A percentile compares a stretch with the other conserved stretches of the same genome.
phyloP scores from a whole-genome alignment of 1,140 invertebrate species.

The Ectropis grisescens region DNA sequence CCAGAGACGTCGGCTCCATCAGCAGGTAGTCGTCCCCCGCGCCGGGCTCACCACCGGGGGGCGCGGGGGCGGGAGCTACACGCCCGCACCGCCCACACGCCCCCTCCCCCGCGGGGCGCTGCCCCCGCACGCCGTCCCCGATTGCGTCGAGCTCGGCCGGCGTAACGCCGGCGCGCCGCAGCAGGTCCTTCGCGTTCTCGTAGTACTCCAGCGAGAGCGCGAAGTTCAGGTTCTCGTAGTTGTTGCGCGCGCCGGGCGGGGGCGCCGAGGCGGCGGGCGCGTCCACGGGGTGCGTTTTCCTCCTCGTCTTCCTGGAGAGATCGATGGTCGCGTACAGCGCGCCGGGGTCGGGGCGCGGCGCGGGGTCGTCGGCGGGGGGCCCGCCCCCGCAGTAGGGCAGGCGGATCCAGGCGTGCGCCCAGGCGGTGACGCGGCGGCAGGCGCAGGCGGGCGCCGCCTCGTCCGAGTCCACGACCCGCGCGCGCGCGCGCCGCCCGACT shows the following conservation, averaged over 20 bases:
- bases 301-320: slow-evolving; percentile 74
- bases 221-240: slow-evolving; percentile 84
- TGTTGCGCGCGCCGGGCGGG: slow-evolving; percentile 50
- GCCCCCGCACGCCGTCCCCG: slow-evolving; percentile 53
- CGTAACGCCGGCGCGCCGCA: slow-evolving; percentile 72
- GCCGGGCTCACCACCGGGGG: background rate
- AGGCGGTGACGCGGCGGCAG: slow-evolving; percentile 75
- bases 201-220: slow-evolving; percentile 81
- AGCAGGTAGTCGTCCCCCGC: slow-evolving; percentile 74
- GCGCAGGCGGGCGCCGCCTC: slow-evolving; percentile 66
- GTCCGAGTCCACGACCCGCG: slow-evolving; percentile 49
- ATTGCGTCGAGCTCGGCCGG: slow-evolving; percentile 64
- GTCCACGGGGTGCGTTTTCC: slow-evolving; percentile 32
- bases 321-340: slow-evolving; percentile 82
- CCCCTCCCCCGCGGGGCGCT: slow-evolving; percentile 26
- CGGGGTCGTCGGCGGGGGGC: slow-evolving; percentile 27
- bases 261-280: slow-evolving; percentile 22
- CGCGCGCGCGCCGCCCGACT: slow-evolving; percentile 56
- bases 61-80: slow-evolving; percentile 24
- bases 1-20: slow-evolving; percentile 74
- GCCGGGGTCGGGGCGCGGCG: slow-evolving; percentile 1
- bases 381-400: slow-evolving; percentile 72
- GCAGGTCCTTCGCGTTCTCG: slow-evolving; percentile 80
- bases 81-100: slow-evolving; percentile 77
- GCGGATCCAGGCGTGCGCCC: slow-evolving; percentile 74